These are phyloP conservation scores for Plebejus melissa DNA, from an alignment of 2,888 invertebrate species.

Conservation along the genomic window DNA sequence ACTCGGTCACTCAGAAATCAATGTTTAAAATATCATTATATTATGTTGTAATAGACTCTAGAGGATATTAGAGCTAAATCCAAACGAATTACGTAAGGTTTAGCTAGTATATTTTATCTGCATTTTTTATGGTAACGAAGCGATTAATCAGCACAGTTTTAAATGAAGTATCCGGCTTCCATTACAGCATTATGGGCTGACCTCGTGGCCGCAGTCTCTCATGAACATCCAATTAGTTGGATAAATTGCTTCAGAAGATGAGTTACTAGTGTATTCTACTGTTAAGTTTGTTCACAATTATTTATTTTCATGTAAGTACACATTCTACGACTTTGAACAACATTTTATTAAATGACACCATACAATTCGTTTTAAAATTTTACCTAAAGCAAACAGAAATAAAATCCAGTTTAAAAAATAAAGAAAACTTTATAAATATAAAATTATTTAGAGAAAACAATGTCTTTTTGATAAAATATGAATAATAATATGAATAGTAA, in stretches of 20 bases:
- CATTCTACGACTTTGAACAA: not conserved
- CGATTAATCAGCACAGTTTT: constrained; percentile 40
- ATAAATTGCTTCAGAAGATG: constrained; percentile 55
- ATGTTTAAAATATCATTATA: too few species aligned
- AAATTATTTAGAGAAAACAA: not conserved
- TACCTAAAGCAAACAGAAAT: not conserved
- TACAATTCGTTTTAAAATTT: too few species aligned
- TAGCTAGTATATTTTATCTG: not conserved
- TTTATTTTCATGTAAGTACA: not conserved
- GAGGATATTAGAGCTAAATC: not conserved
- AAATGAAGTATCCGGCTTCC: constrained; percentile 49
- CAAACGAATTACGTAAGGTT: not conserved
- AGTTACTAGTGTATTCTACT: constrained; percentile 36
- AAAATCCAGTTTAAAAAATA: not conserved
- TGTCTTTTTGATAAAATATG: not conserved
- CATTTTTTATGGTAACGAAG: constrained; percentile 25
- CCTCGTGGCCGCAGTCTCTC: constrained; percentile 56
- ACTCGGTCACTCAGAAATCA: too few species aligned
- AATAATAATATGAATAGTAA: not conserved
- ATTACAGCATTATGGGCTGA: constrained; percentile 55
- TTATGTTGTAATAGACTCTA: too few species aligned
- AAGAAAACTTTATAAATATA: not conserved
- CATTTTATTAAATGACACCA: too few species aligned
- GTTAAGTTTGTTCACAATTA: not conserved
- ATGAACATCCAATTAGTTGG: constrained; percentile 53